Conservation (phyloP, 2,113 vertebrate genomes). For the Peromyscus maniculatus region DNA sequence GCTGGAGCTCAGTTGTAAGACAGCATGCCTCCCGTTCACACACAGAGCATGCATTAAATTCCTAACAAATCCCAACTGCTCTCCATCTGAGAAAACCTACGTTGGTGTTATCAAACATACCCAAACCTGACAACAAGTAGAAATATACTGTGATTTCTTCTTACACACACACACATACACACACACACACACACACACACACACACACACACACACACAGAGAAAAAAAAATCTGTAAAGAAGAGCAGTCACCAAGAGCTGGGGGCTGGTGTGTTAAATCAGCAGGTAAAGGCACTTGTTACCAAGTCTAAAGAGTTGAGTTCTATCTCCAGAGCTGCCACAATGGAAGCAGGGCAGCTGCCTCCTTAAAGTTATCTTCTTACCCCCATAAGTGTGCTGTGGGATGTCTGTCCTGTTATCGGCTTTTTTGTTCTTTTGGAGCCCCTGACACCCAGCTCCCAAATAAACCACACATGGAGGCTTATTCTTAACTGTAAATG, state of each 20-base stretch:
- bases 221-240: not conserved
- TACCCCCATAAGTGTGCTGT: not conserved
- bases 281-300: not conserved
- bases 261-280: not conserved
- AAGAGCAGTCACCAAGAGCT: not conserved
- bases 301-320: not conserved
- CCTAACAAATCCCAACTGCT: not conserved
- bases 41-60: not conserved
- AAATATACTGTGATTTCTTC: not conserved
- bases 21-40: not conserved
- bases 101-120: not conserved
- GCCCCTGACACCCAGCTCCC: too few species aligned
- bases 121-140: not conserved
- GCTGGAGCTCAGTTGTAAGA: not conserved
- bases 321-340: not conserved
- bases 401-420: not conserved
- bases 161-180: not conserved
- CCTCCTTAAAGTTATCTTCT: not conserved
- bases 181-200: not conserved
- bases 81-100: not conserved
- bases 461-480: too few species aligned
- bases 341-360: not conserved
- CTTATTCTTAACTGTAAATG: too few species aligned
- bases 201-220: too few species aligned
- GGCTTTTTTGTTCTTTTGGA: too few species aligned